Evolutionary conservation across 2,888 invertebrate genomes (phyloP).

Genomic region (Fragum whitleyi): DNA sequence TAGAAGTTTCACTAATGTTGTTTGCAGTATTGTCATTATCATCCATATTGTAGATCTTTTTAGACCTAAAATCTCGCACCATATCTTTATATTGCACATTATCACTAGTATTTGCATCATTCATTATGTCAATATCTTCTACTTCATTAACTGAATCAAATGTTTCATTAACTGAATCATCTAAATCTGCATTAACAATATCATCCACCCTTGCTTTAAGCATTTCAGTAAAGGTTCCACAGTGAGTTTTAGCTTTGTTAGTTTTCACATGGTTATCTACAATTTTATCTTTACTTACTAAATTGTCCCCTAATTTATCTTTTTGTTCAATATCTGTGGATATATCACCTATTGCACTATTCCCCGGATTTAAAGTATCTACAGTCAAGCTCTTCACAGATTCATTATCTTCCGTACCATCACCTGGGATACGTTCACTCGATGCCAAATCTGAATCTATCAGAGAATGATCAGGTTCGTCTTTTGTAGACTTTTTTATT

Average conservation of each 20-base stretch:
- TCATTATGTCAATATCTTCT: slow-evolving; percentile 13
- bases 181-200: slow-evolving; percentile 29
- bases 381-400: background rate
- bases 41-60: slow-evolving; percentile 8
- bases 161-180: background rate
- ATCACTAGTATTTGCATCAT: slow-evolving; percentile 11
- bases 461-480: background rate
- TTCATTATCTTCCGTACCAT: slow-evolving; percentile 16
- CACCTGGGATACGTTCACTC: slow-evolving; percentile 32
- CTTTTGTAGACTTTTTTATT: slow-evolving; percentile 47
- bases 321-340: slow-evolving; percentile 1
- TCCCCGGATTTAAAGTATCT: background rate
- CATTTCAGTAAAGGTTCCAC: slow-evolving; percentile 48
- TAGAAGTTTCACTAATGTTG: background rate
- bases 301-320: background rate
- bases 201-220: slow-evolving; percentile 44
- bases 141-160: background rate
- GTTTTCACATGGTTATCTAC: background rate
- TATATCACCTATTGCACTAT: background rate
- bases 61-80: slow-evolving; percentile 22
- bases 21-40: slow-evolving; percentile 19
- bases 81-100: slow-evolving; percentile 24
- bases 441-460: background rate
- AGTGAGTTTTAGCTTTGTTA: background rate
- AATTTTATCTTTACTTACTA: slow-evolving; percentile 4